Conservation (phyloP, 2,888 invertebrate species). For the Tetragonula carbonaria region DNA sequence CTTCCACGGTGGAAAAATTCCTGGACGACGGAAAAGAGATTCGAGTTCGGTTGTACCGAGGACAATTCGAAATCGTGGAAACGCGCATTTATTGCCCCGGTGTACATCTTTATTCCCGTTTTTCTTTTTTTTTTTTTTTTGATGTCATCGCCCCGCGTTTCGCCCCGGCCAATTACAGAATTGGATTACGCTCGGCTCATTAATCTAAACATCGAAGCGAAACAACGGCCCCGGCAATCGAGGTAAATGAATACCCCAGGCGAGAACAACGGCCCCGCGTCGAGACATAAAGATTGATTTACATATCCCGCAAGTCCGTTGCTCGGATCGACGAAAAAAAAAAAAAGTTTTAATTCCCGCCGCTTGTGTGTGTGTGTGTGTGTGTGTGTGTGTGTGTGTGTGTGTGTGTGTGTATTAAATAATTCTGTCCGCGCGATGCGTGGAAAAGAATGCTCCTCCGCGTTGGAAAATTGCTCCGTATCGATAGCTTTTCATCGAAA, state of each 20-base stretch:
- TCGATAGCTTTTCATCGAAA: not conserved
- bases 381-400: no score
- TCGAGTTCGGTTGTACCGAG: not conserved
- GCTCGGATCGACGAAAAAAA: not conserved
- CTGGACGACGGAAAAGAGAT: not conserved
- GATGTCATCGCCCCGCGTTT: constrained; percentile 31
- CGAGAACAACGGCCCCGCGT: constrained; percentile 16
- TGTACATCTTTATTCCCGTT: constrained; percentile 36
- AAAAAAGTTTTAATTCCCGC: constrained; percentile 54
- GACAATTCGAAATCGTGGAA: constrained; percentile 9
- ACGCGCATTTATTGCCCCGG: constrained; percentile 24
- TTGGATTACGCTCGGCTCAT: constrained; percentile 49
- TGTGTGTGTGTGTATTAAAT: constrained; percentile 22
- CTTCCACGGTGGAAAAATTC: not conserved
- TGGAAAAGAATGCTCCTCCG: not conserved
- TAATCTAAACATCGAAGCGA: constrained; percentile 53
- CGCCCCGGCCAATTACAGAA: constrained; percentile 46
- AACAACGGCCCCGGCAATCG: constrained; percentile 30
- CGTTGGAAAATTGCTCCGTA: constrained; percentile 22
- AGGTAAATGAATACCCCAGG: constrained; percentile 52
- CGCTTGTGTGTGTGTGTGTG: not conserved
- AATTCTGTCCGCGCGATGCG: constrained; percentile 22
- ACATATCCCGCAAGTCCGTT: constrained; percentile 22
- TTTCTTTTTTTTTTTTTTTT: not conserved
- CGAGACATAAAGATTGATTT: constrained; percentile 57